Base-by-base conservation (phyloP, 2,113 vertebrate species). In the Recurvirostra avosetta region DNA sequence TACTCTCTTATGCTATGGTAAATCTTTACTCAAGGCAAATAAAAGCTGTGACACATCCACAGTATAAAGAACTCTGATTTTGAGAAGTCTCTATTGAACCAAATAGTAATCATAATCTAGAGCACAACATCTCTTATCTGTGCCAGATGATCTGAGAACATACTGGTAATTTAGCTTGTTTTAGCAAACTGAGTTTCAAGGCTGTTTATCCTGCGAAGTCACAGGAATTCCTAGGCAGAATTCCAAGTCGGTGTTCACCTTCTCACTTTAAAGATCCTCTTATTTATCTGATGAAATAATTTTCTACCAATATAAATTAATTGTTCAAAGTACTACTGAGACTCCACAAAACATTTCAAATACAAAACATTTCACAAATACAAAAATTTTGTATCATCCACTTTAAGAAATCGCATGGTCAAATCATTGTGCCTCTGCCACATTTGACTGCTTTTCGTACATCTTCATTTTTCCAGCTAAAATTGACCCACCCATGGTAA, bases 401-500 rank as follows among this genome's bases (percentile, higher is more conserved):
- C 38, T 80, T 76, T 19, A 59, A 26, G 10, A 70, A 95, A 79
- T 25, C 67, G 12, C 20, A 8, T 65, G 63, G 23, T 74, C 68
- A 88, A 88, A 79, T 66, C 34, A 82, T 9, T 10, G 13, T 81
- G 29, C 70, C 62, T 92, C 77, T 86, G 36, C 73, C 61, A 36
- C 75, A n/a, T 91, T 68, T 95, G 58, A 88, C 61, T 49, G 34
- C 34, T 94, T 92, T 86, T 67, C 70, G 11, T 76, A 36, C 21
- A 12, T 41, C 50, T 74, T 79, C 41, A 65, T 82, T 92, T 63
- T 72, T 94, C 47, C 76, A 99, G 99, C 99, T 58, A 97, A 81
- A 85, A 98, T 99, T 73, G 98, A 98, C 50, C 98, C 99, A 41
- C 99, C 99, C 6, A 34, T 88, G 27, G 77, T 99, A 80, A 95